phyloP scores from a whole-genome alignment of 2,888 invertebrate genomes.

The Caenorhabditis japonica region DNA sequence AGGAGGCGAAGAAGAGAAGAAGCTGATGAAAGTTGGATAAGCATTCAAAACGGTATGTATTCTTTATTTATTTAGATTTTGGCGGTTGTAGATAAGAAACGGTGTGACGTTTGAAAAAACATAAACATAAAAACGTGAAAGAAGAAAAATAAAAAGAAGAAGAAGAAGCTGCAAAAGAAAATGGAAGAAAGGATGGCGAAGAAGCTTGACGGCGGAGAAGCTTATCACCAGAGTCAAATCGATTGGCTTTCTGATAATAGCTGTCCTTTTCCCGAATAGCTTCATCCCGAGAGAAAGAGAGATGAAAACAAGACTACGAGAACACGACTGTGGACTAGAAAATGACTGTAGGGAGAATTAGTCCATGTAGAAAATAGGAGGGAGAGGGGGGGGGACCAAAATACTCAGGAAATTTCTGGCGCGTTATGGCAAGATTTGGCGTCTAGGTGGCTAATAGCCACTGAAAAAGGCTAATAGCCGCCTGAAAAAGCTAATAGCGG shows the following conservation, averaged over 20 bases:
- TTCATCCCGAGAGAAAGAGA: too few relatives aligned
- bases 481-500: too few relatives aligned
- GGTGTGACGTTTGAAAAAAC: conserved; percentile 18
- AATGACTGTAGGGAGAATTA: not conserved
- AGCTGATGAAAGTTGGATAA: conserved; percentile 7
- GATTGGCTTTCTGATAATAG: conserved; percentile 38
- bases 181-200: conserved; percentile 19
- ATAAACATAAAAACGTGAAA: not conserved
- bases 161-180: conserved; percentile 2
- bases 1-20: conserved; percentile 1
- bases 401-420: too few relatives aligned
- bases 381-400: too few relatives aligned
- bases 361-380: too few relatives aligned
- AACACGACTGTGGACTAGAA: conserved; percentile 12
- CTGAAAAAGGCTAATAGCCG: too few relatives aligned
- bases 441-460: too few relatives aligned
- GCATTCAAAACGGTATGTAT: conserved; percentile 21
- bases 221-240: conserved; percentile 14
- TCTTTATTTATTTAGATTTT: too few relatives aligned
- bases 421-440: too few relatives aligned
- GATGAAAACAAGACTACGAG: too few relatives aligned
- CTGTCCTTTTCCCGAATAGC: conserved; percentile 43
- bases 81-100: too few relatives aligned
- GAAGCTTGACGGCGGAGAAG: conserved; percentile 9
- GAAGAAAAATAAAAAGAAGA: conserved; percentile 1